phyloP scores from a whole-genome alignment of 2,797 vertebrate species.

The Oryzias dopingdopingensis region DNA sequence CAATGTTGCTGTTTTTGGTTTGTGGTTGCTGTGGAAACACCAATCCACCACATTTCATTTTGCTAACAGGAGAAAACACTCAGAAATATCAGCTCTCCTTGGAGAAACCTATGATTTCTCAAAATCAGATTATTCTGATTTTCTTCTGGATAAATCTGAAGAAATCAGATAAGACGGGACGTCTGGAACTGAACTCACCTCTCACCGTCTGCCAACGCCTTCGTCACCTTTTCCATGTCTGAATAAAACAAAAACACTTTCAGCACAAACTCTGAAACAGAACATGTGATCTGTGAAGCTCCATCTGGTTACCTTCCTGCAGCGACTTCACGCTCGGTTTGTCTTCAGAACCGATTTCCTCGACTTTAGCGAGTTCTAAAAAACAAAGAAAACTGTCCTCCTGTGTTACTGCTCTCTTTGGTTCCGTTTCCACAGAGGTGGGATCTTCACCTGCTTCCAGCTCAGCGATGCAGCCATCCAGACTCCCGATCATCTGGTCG shows the following conservation, averaged over 20 bases:
- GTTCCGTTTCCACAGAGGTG: background rate
- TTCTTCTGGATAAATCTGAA: no score
- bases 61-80: no score
- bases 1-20: no score
- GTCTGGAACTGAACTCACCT: constrained; percentile 46
- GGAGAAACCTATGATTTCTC: no score
- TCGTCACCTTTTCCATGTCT: constrained; percentile 63
- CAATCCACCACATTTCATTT: no score
- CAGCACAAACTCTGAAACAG: background rate
- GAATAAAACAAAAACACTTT: background rate
- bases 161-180: background rate
- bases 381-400: no score
- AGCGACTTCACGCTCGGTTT: constrained; percentile 57
- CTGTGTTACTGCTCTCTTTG: background rate
- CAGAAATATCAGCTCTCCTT: no score
- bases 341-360: constrained; percentile 47
- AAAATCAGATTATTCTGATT: no score
- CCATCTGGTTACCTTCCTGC: constrained; percentile 57
- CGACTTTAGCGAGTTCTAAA: constrained; percentile 67
- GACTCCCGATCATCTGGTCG: constrained; percentile 61
- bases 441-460: constrained; percentile 68
- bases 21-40: no score
- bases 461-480: constrained; percentile 70
- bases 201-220: constrained; percentile 49
- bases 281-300: background rate